These are phyloP conservation scores for Amphiura filiformis DNA, from an alignment of 35 echinoderm and acorn worm genomes.

Conservation along the genomic window DNA sequence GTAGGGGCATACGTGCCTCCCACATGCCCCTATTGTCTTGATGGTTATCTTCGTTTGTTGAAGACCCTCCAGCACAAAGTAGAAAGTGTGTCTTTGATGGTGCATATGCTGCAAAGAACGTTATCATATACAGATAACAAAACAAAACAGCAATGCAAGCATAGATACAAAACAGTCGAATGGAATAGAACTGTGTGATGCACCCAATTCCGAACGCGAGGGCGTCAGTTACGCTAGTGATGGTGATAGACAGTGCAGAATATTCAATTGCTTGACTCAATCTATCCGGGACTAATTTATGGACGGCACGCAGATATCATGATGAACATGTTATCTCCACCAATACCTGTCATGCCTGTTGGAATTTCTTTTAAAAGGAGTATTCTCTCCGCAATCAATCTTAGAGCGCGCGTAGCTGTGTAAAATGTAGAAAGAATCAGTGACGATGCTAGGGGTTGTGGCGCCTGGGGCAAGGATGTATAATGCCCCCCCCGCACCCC, in stretches of 20 bases:
- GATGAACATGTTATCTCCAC: too few species aligned
- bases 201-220: not conserved
- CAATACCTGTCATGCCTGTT: too few species aligned
- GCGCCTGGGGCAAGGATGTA: too few species aligned
- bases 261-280: slow-evolving; percentile 31
- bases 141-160: slow-evolving; percentile 55
- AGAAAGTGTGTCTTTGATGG: not conserved
- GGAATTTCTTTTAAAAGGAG: too few species aligned
- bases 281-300: slow-evolving; percentile 13
- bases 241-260: slow-evolving; percentile 59
- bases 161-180: slow-evolving; percentile 48
- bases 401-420: too few species aligned
- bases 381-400: too few species aligned
- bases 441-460: too few species aligned
- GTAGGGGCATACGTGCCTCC: too few species aligned
- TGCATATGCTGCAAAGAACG: slow-evolving; percentile 39
- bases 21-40: too few species aligned
- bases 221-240: slow-evolving; percentile 49
- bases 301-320: too few species aligned
- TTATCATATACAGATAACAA: slow-evolving; percentile 46
- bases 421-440: too few species aligned
- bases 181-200: slow-evolving; percentile 25
- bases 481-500: too few species aligned
- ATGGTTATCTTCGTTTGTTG: not conserved
- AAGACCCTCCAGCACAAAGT: not conserved